A percentile compares a stretch with the other conserved stretches of the same genome.
Conservation (phyloP, 2,113 vertebrate species). For the Sinosuthora webbiana region DNA sequence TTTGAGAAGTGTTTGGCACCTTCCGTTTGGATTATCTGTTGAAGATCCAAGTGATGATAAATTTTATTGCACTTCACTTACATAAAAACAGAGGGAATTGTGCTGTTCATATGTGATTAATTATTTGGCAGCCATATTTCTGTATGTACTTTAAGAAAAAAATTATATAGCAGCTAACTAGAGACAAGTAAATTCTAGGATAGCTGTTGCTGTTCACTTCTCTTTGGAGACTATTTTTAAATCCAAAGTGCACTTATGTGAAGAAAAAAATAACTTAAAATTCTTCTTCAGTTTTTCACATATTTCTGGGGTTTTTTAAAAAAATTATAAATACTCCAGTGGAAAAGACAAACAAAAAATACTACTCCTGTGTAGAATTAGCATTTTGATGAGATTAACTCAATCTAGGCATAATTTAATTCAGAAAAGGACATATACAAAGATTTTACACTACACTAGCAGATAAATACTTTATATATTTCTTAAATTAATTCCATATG, state of each 20-base stretch:
- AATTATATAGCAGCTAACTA: neutral
- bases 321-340: neutral
- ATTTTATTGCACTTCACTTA: neutral
- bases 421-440: neutral
- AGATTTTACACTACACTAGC: neutral
- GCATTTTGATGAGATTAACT: neutral
- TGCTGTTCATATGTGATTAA: neutral
- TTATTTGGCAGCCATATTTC: neutral
- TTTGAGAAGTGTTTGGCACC: neutral
- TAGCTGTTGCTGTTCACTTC: neutral
- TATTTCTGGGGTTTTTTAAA: neutral
- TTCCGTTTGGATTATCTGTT: neutral
- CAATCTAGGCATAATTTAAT: neutral
- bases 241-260: neutral
- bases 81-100: neutral
- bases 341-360: neutral
- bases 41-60: neutral
- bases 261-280: neutral
- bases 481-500: neutral
- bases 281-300: neutral
- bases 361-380: neutral
- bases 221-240: neutral
- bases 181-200: neutral
- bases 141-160: neutral
- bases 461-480: neutral